Evolutionary conservation across 1,140 invertebrate genomes (phyloP), one percentile per base, ranked within the genome.

Genomic region (Hesperophylax magnus): DNA sequence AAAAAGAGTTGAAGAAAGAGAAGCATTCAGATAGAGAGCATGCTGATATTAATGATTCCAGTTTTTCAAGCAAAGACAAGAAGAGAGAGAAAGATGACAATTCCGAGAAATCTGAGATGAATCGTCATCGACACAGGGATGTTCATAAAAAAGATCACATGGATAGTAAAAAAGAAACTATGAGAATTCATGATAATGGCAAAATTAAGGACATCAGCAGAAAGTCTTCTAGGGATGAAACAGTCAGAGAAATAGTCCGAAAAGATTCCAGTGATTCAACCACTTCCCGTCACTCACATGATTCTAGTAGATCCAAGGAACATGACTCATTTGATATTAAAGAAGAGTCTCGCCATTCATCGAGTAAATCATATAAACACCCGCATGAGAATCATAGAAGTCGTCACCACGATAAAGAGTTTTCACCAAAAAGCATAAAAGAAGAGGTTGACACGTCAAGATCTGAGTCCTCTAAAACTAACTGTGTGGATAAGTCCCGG

Each of bases 181-280:
- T 6, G 1, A 80, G 79, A 65, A 60, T 18, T 39, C 78, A 81
- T 56, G 88, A 89, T 34, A 76, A 79, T 61, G 86, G 87, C 8
- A 89, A 87, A 85, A 20, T 69, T 22, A 90, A 87, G 84, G 85
- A 88, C 77, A 63, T 31, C n/a, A 84, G 75, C 78, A 87, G 85
- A 39, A 90, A 90, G 85, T 85, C 87, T 76, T 89, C 88, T 20
- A 86, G 88, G 85, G 89, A 91, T 81, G 89, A 90, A 85, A 85
- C 86, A 58, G 85, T 85, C 4, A 86, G 87, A 84, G 89, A 90
- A 84, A 86, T 90, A 31, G 86, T 85, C 82, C 85, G 89, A 7
- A 91, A 91, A 85, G 89, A 91, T 86, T 90, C 89, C 2, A 90
- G 89, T 58, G 90, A 91, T 84, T 90, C 89, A n/a, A 87, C 88